phyloP scores from a whole-genome alignment of 2,888 invertebrate species.

The Punctoribates punctum region DNA sequence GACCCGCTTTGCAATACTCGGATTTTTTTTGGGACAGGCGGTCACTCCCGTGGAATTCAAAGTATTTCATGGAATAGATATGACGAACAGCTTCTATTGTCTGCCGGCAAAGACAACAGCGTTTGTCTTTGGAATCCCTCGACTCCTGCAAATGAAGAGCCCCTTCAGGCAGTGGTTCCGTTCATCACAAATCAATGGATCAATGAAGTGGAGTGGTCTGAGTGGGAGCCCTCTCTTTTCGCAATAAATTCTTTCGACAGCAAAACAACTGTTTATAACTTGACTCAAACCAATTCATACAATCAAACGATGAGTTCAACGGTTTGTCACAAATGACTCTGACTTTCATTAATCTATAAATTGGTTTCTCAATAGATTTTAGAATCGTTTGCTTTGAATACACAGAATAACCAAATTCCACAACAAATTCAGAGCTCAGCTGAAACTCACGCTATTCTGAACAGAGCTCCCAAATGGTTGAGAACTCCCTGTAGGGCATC shows the following conservation, averaged over 20 bases:
- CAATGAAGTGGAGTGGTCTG: conserved; percentile 15
- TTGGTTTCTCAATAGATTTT: background rate
- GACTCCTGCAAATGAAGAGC: conserved; percentile 5
- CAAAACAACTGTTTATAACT: conserved; percentile 29
- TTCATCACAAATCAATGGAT: conserved; percentile 33
- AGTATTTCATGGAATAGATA: conserved; percentile 36
- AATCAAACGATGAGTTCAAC: conserved; percentile 9
- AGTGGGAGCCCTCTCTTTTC: conserved; percentile 32
- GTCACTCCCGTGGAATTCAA: conserved; percentile 24
- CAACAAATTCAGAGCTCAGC: conserved; percentile 12
- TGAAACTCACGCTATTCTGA: background rate
- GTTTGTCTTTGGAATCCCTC: conserved; percentile 34
- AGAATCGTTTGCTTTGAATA: conserved; percentile 15
- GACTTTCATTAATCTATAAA: background rate
- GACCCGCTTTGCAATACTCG: too few relatives aligned
- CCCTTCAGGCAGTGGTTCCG: conserved; percentile 4
- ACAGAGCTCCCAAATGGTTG: conserved; percentile 29
- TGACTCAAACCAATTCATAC: conserved; percentile 25
- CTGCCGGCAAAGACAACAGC: conserved; percentile 27
- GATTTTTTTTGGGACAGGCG: background rate
- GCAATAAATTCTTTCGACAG: conserved; percentile 28
- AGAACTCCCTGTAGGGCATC: conserved; percentile 9
- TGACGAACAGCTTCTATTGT: conserved; percentile 15
- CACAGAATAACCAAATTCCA: background rate
- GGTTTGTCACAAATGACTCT: background rate